Conservation (phyloP, 2,888 invertebrate genomes). For the Branchellion lobata region DNA sequence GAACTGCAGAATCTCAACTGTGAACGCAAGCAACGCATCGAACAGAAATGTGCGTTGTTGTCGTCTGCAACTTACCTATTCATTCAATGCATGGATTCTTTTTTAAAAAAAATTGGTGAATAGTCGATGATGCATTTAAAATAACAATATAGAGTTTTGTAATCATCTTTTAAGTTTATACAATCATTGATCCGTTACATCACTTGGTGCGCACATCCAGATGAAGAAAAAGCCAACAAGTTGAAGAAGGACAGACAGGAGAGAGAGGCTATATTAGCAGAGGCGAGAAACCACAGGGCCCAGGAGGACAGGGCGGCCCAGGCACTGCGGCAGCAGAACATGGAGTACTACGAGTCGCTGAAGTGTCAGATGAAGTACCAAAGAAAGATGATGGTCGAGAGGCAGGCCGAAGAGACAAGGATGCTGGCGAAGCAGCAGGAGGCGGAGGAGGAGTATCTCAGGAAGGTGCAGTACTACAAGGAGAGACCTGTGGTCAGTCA, state of each 20-base stretch:
- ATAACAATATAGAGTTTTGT: too few relatives aligned
- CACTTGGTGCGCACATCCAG: constrained; percentile 50
- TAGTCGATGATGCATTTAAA: too few relatives aligned
- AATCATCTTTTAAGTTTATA: too few relatives aligned
- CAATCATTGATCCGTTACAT: background rate
- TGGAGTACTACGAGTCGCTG: constrained; percentile 57
- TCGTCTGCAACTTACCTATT: background rate
- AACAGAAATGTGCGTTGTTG: constrained; percentile 58
- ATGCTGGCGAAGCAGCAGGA: constrained; percentile 55
- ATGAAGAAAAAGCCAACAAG: constrained; percentile 55
- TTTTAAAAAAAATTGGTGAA: too few relatives aligned
- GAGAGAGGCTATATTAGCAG: constrained; percentile 53
- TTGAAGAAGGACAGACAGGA: constrained; percentile 55
- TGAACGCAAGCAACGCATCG: constrained; percentile 57
- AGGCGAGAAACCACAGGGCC: constrained; percentile 58
- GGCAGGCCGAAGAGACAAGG: constrained; percentile 53
- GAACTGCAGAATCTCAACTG: constrained; percentile 59
- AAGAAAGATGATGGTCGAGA: constrained; percentile 52
- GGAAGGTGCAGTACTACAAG: constrained; percentile 56
- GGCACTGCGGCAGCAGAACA: constrained; percentile 53
- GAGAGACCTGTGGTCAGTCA: constrained; percentile 56
- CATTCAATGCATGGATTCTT: background rate
- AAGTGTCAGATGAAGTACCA: constrained; percentile 59
- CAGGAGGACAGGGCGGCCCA: constrained; percentile 55
- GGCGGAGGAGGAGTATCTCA: constrained; percentile 59